Evolutionary conservation across 2,113 vertebrate genomes (phyloP).

Genomic region (Cairina moschata): DNA sequence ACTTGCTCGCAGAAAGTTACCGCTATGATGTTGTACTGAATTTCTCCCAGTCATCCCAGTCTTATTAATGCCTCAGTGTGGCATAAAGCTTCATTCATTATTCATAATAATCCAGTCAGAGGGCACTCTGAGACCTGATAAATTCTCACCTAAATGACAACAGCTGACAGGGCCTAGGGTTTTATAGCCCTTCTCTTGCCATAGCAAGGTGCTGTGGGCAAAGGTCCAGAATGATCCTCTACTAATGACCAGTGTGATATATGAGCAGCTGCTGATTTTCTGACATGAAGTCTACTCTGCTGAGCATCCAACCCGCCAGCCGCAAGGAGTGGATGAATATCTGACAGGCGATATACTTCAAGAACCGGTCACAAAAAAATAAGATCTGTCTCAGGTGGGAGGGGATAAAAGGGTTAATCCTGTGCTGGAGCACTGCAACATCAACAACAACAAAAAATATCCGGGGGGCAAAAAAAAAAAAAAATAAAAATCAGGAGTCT

Average conservation of each 20-base stretch:
- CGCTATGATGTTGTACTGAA: slow-evolving; percentile 72
- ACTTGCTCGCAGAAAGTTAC: slow-evolving; percentile 67
- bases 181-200: slow-evolving; percentile 85
- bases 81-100: slow-evolving; percentile 96
- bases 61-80: slow-evolving; percentile 91
- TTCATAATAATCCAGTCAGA: slow-evolving; percentile 94
- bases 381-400: slow-evolving; percentile 65
- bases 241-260: slow-evolving; percentile 93
- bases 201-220: slow-evolving; percentile 84
- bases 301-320: slow-evolving; percentile 77
- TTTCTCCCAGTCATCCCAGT: slow-evolving; percentile 85
- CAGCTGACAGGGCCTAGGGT: slow-evolving; percentile 94
- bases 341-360: slow-evolving; percentile 71
- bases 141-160: slow-evolving; percentile 97
- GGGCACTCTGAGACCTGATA: slow-evolving; percentile 93
- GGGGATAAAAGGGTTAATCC: slow-evolving; percentile 78
- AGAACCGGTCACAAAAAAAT: slow-evolving; percentile 15
- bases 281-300: slow-evolving; percentile 79
- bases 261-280: slow-evolving; percentile 83
- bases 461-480: neutral
- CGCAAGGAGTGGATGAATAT: slow-evolving; percentile 58
- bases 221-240: slow-evolving; percentile 88
- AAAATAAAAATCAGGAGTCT: neutral
- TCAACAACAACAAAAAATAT: slow-evolving; percentile 58
- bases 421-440: slow-evolving; percentile 60